A percentile compares a stretch with the other conserved stretches of the same genome.
These are phyloP conservation scores for Ibidorhyncha struthersii DNA, from an alignment of 2,113 vertebrate genomes.

Conservation along the genomic window DNA sequence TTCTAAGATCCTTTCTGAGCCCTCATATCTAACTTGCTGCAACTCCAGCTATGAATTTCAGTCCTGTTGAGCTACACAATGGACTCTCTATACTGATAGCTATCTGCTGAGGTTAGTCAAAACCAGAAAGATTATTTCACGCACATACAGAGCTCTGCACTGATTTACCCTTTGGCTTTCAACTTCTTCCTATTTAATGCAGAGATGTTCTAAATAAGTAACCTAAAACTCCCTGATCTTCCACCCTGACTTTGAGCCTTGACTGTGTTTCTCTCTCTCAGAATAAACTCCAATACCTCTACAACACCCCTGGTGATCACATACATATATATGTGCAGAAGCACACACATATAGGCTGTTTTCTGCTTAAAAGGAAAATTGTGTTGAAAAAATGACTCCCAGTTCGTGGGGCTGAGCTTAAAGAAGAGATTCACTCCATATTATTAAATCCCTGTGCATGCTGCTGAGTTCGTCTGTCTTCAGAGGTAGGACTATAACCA, in stretches of 20 bases:
- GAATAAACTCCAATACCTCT: neutral
- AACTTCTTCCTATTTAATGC: neutral
- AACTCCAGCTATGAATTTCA: neutral
- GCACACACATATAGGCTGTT: fast-evolving
- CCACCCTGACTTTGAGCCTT: neutral
- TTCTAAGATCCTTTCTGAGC: neutral
- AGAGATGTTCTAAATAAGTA: neutral
- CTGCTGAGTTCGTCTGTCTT: neutral
- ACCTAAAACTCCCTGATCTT: neutral
- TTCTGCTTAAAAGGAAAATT: neutral
- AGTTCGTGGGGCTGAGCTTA: neutral
- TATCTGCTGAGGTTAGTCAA: neutral
- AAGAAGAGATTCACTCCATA: neutral
- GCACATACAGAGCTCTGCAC: neutral
- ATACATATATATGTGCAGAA: neutral
- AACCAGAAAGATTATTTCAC: neutral
- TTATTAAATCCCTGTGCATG: neutral
- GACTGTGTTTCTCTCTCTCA: neutral
- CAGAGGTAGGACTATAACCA: neutral
- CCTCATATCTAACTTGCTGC: neutral
- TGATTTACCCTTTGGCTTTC: neutral
- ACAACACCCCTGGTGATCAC: neutral
- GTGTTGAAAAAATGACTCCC: neutral
- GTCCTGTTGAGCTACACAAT: neutral
- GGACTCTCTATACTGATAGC: fast-evolving